These are phyloP conservation scores for Myzus persicae DNA, from an alignment of 1,140 invertebrate genomes.

Conservation along the genomic window DNA sequence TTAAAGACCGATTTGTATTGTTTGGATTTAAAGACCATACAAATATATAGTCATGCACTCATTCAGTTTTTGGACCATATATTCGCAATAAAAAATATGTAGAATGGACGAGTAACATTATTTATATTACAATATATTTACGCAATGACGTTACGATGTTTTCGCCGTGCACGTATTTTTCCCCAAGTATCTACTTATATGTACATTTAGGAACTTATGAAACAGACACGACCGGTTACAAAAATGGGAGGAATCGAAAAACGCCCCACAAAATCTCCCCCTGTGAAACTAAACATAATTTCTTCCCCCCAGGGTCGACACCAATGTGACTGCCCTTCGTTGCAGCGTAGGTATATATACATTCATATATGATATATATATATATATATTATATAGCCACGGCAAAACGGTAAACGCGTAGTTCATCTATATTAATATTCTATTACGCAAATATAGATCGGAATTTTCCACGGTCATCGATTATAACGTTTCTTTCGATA, in stretches of 20 bases:
- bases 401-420: neutral
- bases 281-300: neutral
- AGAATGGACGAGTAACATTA: neutral
- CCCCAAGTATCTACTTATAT: too few species aligned
- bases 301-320: neutral
- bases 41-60: too few species aligned
- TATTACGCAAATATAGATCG: neutral
- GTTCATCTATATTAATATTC: neutral
- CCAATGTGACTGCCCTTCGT: neutral
- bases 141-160: neutral
- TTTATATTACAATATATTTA: neutral
- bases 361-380: too few species aligned
- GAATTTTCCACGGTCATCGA: too few species aligned
- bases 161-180: neutral
- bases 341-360: neutral
- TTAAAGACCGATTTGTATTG: too few species aligned
- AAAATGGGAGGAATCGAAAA: constrained; percentile 35
- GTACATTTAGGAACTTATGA: neutral
- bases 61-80: too few species aligned
- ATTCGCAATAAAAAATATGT: neutral
- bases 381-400: neutral
- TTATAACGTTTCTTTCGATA: neutral
- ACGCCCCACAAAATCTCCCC: constrained; percentile 6
- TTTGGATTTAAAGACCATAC: too few species aligned
- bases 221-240: neutral